Evolutionary conservation across 2,113 vertebrate species (phyloP).

Genomic region (Phoenicopterus ruber): DNA sequence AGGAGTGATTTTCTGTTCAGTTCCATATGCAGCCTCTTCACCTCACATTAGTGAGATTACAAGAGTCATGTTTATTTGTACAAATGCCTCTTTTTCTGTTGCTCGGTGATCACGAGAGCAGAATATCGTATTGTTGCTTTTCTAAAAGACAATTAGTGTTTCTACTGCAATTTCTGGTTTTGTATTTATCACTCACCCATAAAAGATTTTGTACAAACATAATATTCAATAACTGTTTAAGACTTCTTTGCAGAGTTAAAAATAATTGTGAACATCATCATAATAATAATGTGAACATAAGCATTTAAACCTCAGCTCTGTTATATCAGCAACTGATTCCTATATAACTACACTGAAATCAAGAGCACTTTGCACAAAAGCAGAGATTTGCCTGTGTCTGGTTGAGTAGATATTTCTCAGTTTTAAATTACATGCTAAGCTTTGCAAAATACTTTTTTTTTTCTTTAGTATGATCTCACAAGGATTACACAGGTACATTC

Average conservation of each 20-base stretch:
- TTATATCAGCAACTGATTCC: background rate
- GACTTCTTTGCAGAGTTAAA: background rate
- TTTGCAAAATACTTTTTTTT: background rate
- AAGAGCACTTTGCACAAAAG: background rate
- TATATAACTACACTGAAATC: background rate
- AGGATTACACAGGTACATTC: background rate
- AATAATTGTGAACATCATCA: too few species aligned
- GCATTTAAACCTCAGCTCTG: background rate
- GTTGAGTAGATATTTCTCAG: background rate
- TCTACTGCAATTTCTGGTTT: background rate
- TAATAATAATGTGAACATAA: background rate
- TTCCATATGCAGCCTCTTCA: background rate
- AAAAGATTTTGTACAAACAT: background rate
- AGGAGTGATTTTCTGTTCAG: background rate
- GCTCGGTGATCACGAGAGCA: background rate
- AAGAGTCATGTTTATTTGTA: background rate
- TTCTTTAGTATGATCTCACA: background rate
- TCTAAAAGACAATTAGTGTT: background rate
- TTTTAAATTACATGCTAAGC: background rate
- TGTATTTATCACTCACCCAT: background rate
- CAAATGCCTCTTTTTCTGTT: background rate
- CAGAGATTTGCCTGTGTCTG: background rate
- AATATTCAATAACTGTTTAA: background rate
- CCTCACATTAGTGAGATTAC: background rate
- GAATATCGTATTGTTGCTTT: background rate